phyloP scores from a whole-genome alignment of 2,888 invertebrate species.

The Pseudococcus longispinus region DNA sequence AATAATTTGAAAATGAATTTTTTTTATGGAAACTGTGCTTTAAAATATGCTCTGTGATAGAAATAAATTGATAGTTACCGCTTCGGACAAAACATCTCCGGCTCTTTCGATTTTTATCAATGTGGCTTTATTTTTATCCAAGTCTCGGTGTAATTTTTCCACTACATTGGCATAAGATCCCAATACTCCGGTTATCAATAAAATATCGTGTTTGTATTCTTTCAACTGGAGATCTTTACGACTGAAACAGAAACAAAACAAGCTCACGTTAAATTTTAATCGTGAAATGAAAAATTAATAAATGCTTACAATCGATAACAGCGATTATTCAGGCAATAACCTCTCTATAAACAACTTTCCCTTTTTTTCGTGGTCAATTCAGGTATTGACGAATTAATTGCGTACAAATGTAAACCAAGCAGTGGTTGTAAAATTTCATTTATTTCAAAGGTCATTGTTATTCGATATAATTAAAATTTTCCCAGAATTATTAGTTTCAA shows the following conservation, averaged over 20 bases:
- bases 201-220: constrained; percentile 77
- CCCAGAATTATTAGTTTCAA: neutral
- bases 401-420: neutral
- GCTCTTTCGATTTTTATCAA: constrained; percentile 84
- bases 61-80: constrained; percentile 67
- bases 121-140: constrained; percentile 83
- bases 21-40: too few relatives aligned
- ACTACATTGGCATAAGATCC: constrained; percentile 82
- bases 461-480: neutral
- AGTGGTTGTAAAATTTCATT: neutral
- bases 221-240: constrained; percentile 76
- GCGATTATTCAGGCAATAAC: too few relatives aligned
- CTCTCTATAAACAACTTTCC: neutral
- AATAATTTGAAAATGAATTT: neutral
- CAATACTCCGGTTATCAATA: constrained; percentile 80
- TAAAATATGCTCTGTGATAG: neutral
- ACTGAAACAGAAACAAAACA: constrained; percentile 63
- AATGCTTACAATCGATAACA: neutral
- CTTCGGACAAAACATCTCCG: constrained; percentile 86
- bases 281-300: neutral
- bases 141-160: constrained; percentile 77
- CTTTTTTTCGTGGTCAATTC: neutral
- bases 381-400: neutral
- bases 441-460: neutral
- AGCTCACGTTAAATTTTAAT: neutral